Base-by-base conservation (phyloP, 1,140 invertebrate species). In the Ephestia elutella region DNA sequence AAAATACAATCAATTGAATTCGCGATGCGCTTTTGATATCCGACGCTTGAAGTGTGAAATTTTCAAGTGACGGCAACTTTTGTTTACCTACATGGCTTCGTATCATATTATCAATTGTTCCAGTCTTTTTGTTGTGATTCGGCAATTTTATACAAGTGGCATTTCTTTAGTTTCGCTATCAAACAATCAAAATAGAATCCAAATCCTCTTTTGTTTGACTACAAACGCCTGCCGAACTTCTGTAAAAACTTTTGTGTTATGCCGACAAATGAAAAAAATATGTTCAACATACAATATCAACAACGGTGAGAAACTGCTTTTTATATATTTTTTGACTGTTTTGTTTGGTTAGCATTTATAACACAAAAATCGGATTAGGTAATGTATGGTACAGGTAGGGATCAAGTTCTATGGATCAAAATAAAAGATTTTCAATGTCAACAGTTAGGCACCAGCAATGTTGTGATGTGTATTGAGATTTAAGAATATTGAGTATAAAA, bases 181-280 rank as follows among this genome's bases (percentile, higher is more conserved):
- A 71, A 75, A 85, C 71, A 78, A 83, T 86, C 81, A 86, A 81
- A 86, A 84, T 70, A 83, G 61, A 76, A 76, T 66, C 63, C 59
- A 68, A 71, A 65, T 72, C 68, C 72, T 13, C 15, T 70, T 74
- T 77, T 77, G 64, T 76, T 57, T 60, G 25, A 57, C 48, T 57
- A 66, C 70, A 70, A 78, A 76, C 71, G 71, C 64, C 60, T 66
- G 82, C 78, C 81, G 75, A 81, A 79, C 69, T 84, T 78, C 75
- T 79, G 67, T 73, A 66, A 70, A 63, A 73, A 59, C 78, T 78
- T 71, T 79, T 80, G 73, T 78, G 65, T 70, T 61, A 56, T 56
- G 62, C 64, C 73, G 75, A 70, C 77, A 70, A 64, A 67, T 69
- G 68, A 57, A 44, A 72, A 44, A 83, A 82, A 80, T 73, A 60